Evolutionary conservation across 2,113 vertebrate genomes (phyloP).

Genomic region (Neogale vison): DNA sequence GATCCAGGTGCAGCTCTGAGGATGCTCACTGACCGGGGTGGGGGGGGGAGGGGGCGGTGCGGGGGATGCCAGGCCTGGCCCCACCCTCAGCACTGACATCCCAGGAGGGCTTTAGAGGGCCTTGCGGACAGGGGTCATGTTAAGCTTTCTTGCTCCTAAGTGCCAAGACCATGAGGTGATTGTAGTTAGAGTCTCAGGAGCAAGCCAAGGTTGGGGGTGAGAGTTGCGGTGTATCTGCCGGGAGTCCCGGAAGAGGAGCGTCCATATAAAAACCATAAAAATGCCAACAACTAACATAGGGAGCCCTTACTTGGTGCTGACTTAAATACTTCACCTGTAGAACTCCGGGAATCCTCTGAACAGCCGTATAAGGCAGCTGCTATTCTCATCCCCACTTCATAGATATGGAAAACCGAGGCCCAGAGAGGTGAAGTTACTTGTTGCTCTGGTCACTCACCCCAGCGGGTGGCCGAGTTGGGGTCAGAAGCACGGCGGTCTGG

Average conservation of each 20-base stretch:
- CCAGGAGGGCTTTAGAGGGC: neutral
- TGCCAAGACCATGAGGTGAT: neutral
- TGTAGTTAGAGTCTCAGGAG: neutral
- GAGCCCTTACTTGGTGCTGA: neutral
- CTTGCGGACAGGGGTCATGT: neutral
- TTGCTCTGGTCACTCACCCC: neutral
- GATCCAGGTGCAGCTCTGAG: conserved; percentile 90
- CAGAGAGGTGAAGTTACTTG: neutral
- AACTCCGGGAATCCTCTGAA: neutral
- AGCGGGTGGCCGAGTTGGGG: neutral
- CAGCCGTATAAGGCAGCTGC: neutral
- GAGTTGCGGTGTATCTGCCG: neutral
- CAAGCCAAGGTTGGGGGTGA: neutral
- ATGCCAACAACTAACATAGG: neutral
- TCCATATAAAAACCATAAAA: neutral
- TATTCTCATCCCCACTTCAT: neutral
- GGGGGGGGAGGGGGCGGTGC: fast-evolving
- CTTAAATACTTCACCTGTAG: fast-evolving
- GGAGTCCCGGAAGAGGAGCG: neutral
- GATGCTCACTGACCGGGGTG: fast-evolving
- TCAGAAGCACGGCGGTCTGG: neutral
- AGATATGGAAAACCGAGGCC: neutral
- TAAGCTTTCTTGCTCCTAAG: neutral
- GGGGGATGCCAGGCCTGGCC: neutral
- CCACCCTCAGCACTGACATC: neutral